These are phyloP conservation scores for Umimayanthus kanabou DNA, from an alignment of 92 coral and sea anemone species.

Conservation along the genomic window DNA sequence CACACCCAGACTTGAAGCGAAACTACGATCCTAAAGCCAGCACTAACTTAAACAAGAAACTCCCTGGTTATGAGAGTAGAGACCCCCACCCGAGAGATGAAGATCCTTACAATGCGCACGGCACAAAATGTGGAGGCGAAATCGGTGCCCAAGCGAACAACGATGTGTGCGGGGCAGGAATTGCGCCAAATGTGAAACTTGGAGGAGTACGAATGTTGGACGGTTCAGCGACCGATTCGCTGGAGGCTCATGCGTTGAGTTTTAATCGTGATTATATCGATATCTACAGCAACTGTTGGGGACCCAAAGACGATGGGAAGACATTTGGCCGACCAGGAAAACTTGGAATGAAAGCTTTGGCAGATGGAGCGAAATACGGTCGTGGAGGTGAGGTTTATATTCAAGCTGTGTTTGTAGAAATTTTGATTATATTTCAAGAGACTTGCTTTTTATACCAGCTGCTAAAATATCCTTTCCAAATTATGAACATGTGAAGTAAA, in stretches of 20 bases:
- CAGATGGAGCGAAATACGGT: conserved; percentile 84
- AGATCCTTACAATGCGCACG: conserved; percentile 96
- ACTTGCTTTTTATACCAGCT: conserved; percentile 7
- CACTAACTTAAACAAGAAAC: conserved; percentile 71
- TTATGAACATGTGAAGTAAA: neutral
- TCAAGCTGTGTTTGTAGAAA: neutral
- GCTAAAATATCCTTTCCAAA: conserved; percentile 3
- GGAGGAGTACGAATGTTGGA: conserved; percentile 98
- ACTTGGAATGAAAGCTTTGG: conserved; percentile 77
- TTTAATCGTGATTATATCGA: conserved; percentile 84
- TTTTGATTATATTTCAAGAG: conserved; percentile 12
- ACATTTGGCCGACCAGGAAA: conserved; percentile 96
- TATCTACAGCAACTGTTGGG: conserved; percentile 98
- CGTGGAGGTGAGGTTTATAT: conserved; percentile 71
- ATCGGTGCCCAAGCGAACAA: conserved; percentile 94
- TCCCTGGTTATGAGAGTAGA: conserved; percentile 19
- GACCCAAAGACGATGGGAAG: conserved; percentile 98
- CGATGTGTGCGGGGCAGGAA: conserved; percentile 91
- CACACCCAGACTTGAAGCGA: conserved; percentile 89
- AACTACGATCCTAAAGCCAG: conserved; percentile 92
- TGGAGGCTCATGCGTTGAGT: conserved; percentile 87
- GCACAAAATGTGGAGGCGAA: conserved; percentile 96
- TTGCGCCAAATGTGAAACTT: conserved; percentile 84
- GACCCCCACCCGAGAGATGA: conserved; percentile 87
- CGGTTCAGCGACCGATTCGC: conserved; percentile 87